Evolutionary conservation across 1,140 invertebrate genomes (phyloP), one percentile per base, ranked within the genome.

Genomic region (Rhagoletis pomonella): DNA sequence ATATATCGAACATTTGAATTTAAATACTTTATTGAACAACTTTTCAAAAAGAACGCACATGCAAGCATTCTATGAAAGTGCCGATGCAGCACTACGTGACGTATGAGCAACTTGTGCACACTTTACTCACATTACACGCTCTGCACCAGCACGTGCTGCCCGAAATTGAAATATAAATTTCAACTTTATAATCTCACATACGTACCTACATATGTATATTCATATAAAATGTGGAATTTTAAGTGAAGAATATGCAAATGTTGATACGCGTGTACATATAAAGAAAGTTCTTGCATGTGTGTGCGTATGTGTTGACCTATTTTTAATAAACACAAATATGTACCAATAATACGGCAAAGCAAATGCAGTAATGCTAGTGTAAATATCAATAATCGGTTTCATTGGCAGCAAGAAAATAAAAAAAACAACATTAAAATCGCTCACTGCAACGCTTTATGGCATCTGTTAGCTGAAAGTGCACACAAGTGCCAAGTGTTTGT

Each of bases 81-180:
- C 29, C 29, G 29, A 29, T 29, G 29, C 29, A 29, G 12, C n/a
- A n/a, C 60, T 62, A 62, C 60, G 60, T 62, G 60, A 62, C 60
- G 60, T 62, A 62, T 62, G 60, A 62, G 60, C 14, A 12, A 62
- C 17, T 12, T 14, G 12, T 62, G n/a, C 60, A 62, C 60, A 62
- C 60, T 67, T 67, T 19, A 67, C 6, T 67, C n/a, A 67, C 10
- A 67, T 67, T 67, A 67, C 64, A 62, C 12, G 60, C 4, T 62
- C 9, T 47, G 4, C 42, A n/a, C 4, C 47, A 81, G 47, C 47
- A 81, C 73, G 73, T 81, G 73, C 73, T 81, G 4, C 17, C 55
- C 44, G 17, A 55, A 55, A 55, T 55, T 81, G 73, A 81, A 81
- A 81, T 81, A 81, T 29, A 81, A 55, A 81, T 81, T 77, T 55